These are phyloP conservation scores for Tetragnatha montana DNA, from an alignment of 2,888 invertebrate genomes.

Conservation along the genomic window DNA sequence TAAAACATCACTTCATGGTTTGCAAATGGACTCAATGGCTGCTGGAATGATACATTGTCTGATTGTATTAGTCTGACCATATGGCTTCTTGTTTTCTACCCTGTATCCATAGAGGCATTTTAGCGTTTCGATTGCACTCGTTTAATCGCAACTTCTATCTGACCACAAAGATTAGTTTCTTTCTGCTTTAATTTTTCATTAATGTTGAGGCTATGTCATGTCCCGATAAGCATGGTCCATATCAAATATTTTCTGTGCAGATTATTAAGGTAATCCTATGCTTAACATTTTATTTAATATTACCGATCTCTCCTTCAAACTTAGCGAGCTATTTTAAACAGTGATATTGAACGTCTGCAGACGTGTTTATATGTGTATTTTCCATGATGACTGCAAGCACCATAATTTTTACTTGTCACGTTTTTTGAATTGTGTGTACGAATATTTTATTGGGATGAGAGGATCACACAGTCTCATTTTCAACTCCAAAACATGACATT, in stretches of 20 bases:
- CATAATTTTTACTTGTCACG: constrained; percentile 34
- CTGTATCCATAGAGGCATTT: not conserved
- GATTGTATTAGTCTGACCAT: constrained; percentile 33
- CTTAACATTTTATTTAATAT: too few species aligned
- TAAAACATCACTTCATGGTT: constrained; percentile 66
- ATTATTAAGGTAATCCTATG: too few species aligned
- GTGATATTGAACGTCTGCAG: constrained; percentile 56
- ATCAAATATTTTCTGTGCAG: not conserved
- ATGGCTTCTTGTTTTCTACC: not conserved
- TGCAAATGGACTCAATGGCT: constrained; percentile 22
- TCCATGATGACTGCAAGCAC: constrained; percentile 15
- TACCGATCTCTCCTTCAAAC: constrained; percentile 1
- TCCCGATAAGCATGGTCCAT: too few species aligned
- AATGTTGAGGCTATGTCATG: too few species aligned
- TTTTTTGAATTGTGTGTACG: constrained; percentile 45
- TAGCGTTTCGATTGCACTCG: not conserved
- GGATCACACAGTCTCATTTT: constrained; percentile 39
- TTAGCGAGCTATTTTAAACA: constrained; percentile 45
- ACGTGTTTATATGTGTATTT: constrained; percentile 30
- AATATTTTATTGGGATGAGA: constrained; percentile 56
- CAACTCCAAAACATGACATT: constrained; percentile 70
- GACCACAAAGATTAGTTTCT: not conserved
- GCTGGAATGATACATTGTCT: constrained; percentile 36
- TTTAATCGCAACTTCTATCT: constrained; percentile 7
- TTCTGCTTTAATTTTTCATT: not conserved